Base-by-base conservation (phyloP, 1,140 invertebrate genomes). In the Trigoniulus corallinus region DNA sequence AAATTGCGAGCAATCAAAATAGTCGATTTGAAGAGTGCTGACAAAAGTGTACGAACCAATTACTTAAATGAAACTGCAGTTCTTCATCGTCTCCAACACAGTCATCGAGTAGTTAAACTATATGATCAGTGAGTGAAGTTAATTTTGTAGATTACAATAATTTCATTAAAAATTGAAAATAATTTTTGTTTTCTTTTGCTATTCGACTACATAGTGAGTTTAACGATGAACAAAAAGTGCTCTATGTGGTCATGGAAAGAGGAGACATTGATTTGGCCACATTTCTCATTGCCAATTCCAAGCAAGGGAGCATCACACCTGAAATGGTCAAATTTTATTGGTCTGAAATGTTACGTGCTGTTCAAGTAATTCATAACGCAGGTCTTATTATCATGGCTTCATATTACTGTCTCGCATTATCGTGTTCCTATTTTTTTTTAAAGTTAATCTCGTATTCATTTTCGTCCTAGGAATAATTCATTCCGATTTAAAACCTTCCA, bases 401-500 rank as follows among this genome's bases (percentile, higher is more conserved):
- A n/a, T n/a, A n/a, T n/a, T n/a, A n/a, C n/a, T n/a, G n/a, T n/a
- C n/a, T 44, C 4, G 24, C 21, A 12, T 44, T 18, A 21, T 44
- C 21, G 4, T 44, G 18, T 7, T 44, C 4, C 18, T 24, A 7
- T 21, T 4, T 10, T 7, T 12, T 44, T 44, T 44, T 20, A 20
- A 44, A 7, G 18, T 24, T 21, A 44, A 18, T 39, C 12, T 39
- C 18, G 18, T 39, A 39, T 13, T 39, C 12, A 13, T 12, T 39
- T 39, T 12, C 43, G 54, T 56, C 72, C 3, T 64, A 87, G 86
- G 82, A 42, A 84, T 97, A 13, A 88, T 97, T 51, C 93, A 97
- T 71, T 88, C 87, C 0, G 93, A 98, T 68, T 68, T 98, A 50
- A 98, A 98, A 67, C 94, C 94, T 12, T 88, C 88, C 1, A 98